Evolutionary conservation across 2,113 vertebrate genomes (phyloP).

Genomic region (Verasper variegatus): DNA sequence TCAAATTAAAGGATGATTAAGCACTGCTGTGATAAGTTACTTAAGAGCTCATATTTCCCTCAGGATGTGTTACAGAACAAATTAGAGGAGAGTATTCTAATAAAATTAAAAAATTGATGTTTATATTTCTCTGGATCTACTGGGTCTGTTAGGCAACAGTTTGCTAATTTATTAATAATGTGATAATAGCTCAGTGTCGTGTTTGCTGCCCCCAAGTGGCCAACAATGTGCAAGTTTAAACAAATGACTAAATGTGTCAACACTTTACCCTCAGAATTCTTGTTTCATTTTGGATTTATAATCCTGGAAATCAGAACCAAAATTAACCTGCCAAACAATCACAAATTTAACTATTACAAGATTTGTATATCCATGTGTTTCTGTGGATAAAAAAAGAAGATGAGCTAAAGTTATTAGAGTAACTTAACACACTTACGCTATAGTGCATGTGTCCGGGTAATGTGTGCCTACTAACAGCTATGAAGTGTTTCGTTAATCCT

Average conservation of each 20-base stretch:
- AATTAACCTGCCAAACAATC: neutral
- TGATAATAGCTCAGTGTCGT: neutral
- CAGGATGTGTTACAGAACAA: neutral
- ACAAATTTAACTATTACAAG: neutral
- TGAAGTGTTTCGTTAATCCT: slow-evolving; percentile 77
- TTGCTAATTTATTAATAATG: too few species aligned
- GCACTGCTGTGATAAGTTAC: neutral
- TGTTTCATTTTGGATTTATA: too few species aligned
- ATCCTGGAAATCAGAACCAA: neutral
- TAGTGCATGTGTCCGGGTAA: neutral
- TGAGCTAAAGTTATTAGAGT: neutral
- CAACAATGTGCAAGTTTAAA: neutral
- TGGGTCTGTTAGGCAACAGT: too few species aligned
- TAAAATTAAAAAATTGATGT: too few species aligned
- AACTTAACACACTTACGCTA: neutral
- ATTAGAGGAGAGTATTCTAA: too few species aligned
- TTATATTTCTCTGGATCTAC: too few species aligned
- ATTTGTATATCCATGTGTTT: neutral
- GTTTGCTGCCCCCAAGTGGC: neutral
- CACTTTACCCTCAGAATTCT: too few species aligned
- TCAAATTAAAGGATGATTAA: neutral
- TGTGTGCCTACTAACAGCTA: slow-evolving; percentile 72
- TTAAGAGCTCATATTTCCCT: neutral
- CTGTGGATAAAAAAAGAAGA: neutral
- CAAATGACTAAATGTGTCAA: too few species aligned